These are phyloP conservation scores for Hipparchia semele DNA, from an alignment of 2,888 invertebrate species.

Conservation along the genomic window DNA sequence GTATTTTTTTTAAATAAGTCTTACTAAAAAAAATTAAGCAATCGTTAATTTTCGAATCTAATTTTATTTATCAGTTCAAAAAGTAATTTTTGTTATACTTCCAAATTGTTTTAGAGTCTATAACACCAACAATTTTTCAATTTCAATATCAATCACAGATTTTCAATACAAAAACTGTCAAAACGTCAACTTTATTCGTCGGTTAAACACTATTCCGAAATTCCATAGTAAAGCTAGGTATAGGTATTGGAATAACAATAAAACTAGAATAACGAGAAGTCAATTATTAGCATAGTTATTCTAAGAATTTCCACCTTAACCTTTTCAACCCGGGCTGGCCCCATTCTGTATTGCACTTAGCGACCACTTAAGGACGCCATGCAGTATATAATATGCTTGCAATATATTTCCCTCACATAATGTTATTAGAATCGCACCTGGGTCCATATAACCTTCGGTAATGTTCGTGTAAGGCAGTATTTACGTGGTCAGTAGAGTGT, in stretches of 20 bases:
- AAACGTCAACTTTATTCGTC: no score
- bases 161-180: no score
- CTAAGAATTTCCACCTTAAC: conserved; percentile 11
- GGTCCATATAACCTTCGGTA: conserved; percentile 3
- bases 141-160: no score
- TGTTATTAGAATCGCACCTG: conserved; percentile 12
- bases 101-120: no score
- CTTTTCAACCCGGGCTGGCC: conserved; percentile 10
- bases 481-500: background rate
- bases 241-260: background rate
- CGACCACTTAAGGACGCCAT: conserved; percentile 16
- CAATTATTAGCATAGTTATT: conserved; percentile 9
- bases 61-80: no score
- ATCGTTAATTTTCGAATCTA: no score
- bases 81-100: no score
- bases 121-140: no score
- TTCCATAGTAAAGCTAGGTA: no score
- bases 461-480: background rate
- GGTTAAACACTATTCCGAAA: no score
- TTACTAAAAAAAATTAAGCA: no score
- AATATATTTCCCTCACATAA: conserved; percentile 14
- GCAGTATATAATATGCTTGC: conserved; percentile 12
- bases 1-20: no score
- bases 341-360: conserved; percentile 13
- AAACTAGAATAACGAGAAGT: background rate